phyloP scores from a whole-genome alignment of 2,797 vertebrate genomes.

The Rhinophrynus dorsalis region DNA sequence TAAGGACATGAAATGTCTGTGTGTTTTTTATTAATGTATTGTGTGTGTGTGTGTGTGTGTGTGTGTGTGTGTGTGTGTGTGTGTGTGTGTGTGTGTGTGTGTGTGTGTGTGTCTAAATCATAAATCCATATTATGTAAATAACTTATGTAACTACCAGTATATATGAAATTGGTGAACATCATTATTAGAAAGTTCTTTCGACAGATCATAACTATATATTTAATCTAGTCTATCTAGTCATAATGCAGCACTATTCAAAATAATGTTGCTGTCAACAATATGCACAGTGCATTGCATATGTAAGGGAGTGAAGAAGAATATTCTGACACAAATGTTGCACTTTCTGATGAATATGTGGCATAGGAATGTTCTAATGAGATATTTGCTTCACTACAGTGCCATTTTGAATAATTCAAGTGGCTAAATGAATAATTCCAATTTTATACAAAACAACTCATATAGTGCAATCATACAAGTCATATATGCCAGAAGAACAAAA shows the following conservation, averaged over 20 bases:
- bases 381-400: slow-evolving; percentile 66
- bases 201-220: too few relatives aligned
- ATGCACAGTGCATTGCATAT: slow-evolving; percentile 18
- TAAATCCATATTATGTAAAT: too few relatives aligned
- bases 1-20: slow-evolving; percentile 32
- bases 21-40: too few relatives aligned
- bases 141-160: too few relatives aligned
- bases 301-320: slow-evolving; percentile 40
- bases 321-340: slow-evolving; percentile 62
- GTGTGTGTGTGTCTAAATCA: too few relatives aligned
- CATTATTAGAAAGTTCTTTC: too few relatives aligned
- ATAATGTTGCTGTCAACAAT: not conserved
- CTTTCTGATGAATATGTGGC: slow-evolving; percentile 65
- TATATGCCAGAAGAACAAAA: slow-evolving; percentile 52
- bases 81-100: too few relatives aligned
- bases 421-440: slow-evolving; percentile 79
- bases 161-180: too few relatives aligned
- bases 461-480: slow-evolving; percentile 74
- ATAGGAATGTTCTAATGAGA: slow-evolving; percentile 67
- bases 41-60: too few relatives aligned
- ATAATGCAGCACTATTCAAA: too few relatives aligned
- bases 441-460: slow-evolving; percentile 73
- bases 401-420: slow-evolving; percentile 74
- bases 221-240: too few relatives aligned
- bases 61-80: too few relatives aligned